Evolutionary conservation across 2,888 invertebrate genomes (phyloP).

Genomic region (Panopea generosa): DNA sequence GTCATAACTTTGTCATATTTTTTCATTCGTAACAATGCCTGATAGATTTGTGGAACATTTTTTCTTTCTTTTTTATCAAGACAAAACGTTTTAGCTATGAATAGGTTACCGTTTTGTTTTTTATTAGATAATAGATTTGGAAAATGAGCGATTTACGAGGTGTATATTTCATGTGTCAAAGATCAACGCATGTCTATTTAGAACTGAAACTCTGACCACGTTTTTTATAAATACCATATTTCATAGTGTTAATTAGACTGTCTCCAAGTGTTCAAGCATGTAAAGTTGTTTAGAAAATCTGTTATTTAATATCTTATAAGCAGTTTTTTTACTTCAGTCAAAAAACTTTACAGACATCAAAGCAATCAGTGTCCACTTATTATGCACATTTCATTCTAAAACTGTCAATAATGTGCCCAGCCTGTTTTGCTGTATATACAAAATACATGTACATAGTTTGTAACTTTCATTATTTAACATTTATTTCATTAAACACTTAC

Average conservation of each 20-base stretch:
- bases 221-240: constrained; percentile 14
- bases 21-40: constrained; percentile 9
- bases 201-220: constrained; percentile 30
- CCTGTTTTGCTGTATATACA: too few relatives aligned
- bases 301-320: neutral
- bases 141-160: constrained; percentile 50
- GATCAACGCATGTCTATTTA: constrained; percentile 28
- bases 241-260: constrained; percentile 10
- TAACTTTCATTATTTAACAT: too few relatives aligned
- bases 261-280: constrained; percentile 3
- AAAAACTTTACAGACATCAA: too few relatives aligned
- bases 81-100: constrained; percentile 43
- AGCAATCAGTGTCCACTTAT: too few relatives aligned
- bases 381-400: too few relatives aligned
- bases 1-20: constrained; percentile 47
- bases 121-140: constrained; percentile 36
- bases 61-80: constrained; percentile 36
- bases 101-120: constrained; percentile 42
- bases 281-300: constrained; percentile 9
- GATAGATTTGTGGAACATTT: constrained; percentile 15
- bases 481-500: too few relatives aligned
- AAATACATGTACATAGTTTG: too few relatives aligned
- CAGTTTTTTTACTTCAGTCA: too few relatives aligned
- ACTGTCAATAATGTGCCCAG: too few relatives aligned
- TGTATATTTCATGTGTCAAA: constrained; percentile 36